Evolutionary conservation across 2,113 vertebrate genomes (phyloP).

Genomic region (zebrafish (Danio rerio)): DNA sequence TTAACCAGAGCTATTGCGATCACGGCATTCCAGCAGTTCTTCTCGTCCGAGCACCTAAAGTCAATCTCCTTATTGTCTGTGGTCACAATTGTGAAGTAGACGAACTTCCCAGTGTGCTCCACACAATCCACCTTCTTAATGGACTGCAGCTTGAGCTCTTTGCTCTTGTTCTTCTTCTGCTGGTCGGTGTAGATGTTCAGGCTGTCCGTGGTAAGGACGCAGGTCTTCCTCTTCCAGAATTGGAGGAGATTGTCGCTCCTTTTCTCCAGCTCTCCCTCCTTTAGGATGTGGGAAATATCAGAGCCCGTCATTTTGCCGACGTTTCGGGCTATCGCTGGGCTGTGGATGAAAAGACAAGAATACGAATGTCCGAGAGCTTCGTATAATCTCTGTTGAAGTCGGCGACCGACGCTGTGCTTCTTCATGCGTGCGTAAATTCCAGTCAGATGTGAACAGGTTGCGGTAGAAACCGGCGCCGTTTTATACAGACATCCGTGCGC

Average conservation of each 20-base stretch:
- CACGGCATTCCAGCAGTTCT: constrained; percentile 92
- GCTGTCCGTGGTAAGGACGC: constrained; percentile 90
- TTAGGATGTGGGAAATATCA: constrained; percentile 79
- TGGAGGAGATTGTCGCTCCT: constrained; percentile 93
- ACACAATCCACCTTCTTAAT: constrained; percentile 95
- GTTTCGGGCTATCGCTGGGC: constrained; percentile 5
- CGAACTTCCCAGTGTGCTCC: constrained; percentile 93
- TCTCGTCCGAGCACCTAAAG: constrained; percentile 89
- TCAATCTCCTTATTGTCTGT: constrained; percentile 95
- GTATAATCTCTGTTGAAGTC: constrained; percentile 44
- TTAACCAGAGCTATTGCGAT: constrained; percentile 96
- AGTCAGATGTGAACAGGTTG: constrained; percentile 37
- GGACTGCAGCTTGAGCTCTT: constrained; percentile 89
- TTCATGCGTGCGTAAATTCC: constrained; percentile 58
- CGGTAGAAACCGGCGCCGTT: constrained; percentile 64
- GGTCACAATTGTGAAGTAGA: constrained; percentile 98
- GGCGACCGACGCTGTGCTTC: constrained; percentile 56
- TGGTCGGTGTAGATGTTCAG: constrained; percentile 88
- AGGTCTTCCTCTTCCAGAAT: constrained; percentile 94
- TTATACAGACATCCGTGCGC: constrained; percentile 50
- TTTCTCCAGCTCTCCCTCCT: constrained; percentile 95
- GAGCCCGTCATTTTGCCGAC: constrained; percentile 83
- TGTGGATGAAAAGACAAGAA: neutral
- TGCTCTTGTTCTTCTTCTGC: constrained; percentile 83
- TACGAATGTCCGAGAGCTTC: constrained; percentile 6